Evolutionary conservation across 2,888 invertebrate genomes (phyloP).

Genomic region (Pristionchus arcanus): DNA sequence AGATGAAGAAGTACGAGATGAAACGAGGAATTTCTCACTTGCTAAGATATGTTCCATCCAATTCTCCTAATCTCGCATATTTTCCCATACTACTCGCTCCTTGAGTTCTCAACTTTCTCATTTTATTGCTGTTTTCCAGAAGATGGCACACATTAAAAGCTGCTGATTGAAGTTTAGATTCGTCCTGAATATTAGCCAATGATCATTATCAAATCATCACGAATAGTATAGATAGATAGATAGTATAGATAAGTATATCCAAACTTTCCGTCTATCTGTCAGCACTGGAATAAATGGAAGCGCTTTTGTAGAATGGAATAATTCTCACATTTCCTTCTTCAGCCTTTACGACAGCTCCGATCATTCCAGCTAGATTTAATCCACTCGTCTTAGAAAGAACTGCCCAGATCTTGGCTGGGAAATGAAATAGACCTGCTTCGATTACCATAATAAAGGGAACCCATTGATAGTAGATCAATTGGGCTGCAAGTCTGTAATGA

Average conservation of each 20-base stretch:
- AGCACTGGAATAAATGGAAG: too few relatives aligned
- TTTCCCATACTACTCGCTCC: slow-evolving; percentile 61
- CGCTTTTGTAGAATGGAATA: not conserved
- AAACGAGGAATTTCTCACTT: slow-evolving; percentile 61
- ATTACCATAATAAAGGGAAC: slow-evolving; percentile 75
- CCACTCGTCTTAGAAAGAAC: slow-evolving; percentile 58
- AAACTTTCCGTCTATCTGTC: not conserved
- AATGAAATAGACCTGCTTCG: slow-evolving; percentile 54
- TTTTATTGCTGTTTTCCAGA: slow-evolving; percentile 51
- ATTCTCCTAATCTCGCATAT: slow-evolving; percentile 68
- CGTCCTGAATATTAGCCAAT: not conserved
- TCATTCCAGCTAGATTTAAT: slow-evolving; percentile 73
- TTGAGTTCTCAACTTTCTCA: slow-evolving; percentile 57
- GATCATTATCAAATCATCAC: too few relatives aligned
- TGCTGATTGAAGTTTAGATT: slow-evolving; percentile 5
- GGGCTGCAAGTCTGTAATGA: slow-evolving; percentile 69
- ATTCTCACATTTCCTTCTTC: slow-evolving; percentile 69
- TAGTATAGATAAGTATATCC: too few relatives aligned
- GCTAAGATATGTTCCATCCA: slow-evolving; percentile 71
- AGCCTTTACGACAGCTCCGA: slow-evolving; percentile 71
- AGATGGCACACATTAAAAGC: slow-evolving; percentile 24
- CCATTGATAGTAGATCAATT: slow-evolving; percentile 78
- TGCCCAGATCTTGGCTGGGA: slow-evolving; percentile 49
- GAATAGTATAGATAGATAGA: too few relatives aligned
- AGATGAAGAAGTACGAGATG: slow-evolving; percentile 59